phyloP scores from a whole-genome alignment of 2,888 invertebrate genomes.

The Pilophorus perplexus region DNA sequence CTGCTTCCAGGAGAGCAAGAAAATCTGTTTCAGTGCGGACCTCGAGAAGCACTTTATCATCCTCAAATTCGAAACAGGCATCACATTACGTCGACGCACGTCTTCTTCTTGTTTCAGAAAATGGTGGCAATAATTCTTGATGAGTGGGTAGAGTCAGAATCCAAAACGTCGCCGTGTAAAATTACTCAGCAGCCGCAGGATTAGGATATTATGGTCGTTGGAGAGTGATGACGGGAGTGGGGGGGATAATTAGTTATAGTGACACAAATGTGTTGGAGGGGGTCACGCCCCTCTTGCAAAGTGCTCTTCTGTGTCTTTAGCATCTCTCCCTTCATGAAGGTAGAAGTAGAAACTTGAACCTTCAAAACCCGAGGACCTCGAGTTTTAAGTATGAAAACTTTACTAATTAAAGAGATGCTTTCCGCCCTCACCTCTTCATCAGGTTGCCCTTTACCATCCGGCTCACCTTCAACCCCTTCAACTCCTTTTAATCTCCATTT shows the following conservation, averaged over 20 bases:
- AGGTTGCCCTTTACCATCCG: slow-evolving; percentile 2
- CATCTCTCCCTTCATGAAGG: not conserved
- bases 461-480: not conserved
- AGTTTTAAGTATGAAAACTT: slow-evolving; percentile 37
- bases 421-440: not conserved
- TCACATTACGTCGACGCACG: no score
- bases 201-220: no score
- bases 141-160: no score
- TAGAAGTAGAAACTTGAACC: not conserved
- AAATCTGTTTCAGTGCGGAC: no score
- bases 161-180: no score
- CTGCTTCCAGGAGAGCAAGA: no score
- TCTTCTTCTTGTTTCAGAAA: no score
- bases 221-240: not conserved
- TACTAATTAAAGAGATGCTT: slow-evolving; percentile 33
- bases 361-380: slow-evolving; percentile 15
- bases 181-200: no score
- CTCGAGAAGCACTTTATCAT: no score
- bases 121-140: no score
- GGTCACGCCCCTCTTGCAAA: slow-evolving; percentile 1
- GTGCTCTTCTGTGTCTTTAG: slow-evolving; percentile 22
- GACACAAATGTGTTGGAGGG: slow-evolving; percentile 3
- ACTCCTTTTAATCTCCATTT: not conserved
- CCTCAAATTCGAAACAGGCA: no score
- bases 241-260: slow-evolving; percentile 12